A percentile compares a stretch with the other conserved stretches of the same genome.
Conservation (phyloP, 2,113 vertebrate species). For the Oreochromis spilurus region DNA sequence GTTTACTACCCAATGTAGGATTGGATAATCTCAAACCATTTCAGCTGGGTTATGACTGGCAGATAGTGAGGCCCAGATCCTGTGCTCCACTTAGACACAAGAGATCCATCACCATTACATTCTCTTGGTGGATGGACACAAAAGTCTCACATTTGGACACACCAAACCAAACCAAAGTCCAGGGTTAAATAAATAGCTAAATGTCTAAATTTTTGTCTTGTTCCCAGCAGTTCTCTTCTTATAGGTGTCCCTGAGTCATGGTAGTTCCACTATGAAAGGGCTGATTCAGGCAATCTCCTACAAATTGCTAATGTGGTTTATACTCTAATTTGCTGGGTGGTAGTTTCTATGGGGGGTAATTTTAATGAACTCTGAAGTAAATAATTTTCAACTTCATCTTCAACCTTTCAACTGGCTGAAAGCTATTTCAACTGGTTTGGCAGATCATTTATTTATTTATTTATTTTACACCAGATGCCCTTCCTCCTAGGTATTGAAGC, state of each 20-base stretch:
- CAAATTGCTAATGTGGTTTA: background rate
- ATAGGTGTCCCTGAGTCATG: background rate
- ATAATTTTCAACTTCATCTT: background rate
- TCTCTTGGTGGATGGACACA: background rate
- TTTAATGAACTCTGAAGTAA: background rate
- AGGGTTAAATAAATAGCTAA: background rate
- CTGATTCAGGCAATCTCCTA: background rate
- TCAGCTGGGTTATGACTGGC: background rate
- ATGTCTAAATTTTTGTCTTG: background rate
- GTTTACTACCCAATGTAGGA: background rate
- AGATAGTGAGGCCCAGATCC: background rate
- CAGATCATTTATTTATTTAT: rapidly evolving
- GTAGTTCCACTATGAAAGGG: background rate
- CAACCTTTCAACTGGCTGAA: background rate
- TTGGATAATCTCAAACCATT: background rate
- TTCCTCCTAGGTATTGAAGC: background rate
- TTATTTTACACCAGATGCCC: background rate
- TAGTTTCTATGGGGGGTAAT: background rate
- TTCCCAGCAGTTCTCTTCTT: background rate
- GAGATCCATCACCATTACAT: background rate
- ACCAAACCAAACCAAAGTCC: background rate
- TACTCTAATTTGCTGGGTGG: background rate
- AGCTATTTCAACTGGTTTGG: background rate
- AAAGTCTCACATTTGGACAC: background rate
- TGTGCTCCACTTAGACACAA: background rate